Percentiles rank a stretch among this genome's conserved stretches.
Evolutionary conservation across 2,797 vertebrate genomes (phyloP).

Genomic region (Peromyscus attwateri): DNA sequence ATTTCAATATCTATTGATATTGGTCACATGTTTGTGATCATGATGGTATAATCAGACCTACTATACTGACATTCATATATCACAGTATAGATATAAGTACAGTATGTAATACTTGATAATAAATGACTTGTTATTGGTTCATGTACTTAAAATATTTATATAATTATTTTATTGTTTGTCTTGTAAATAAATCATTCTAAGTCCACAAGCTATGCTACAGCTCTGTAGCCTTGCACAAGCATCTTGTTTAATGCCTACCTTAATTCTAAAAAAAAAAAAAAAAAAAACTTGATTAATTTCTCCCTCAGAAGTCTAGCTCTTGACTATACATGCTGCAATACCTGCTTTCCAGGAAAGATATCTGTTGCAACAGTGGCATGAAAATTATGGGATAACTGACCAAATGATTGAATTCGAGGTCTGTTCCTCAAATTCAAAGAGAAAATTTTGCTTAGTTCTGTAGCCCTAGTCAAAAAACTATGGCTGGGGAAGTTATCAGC

Average conservation of each 20-base stretch:
- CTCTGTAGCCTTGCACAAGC: neutral
- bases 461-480: neutral
- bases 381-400: neutral
- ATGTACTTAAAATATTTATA: neutral
- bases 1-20: neutral
- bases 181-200: neutral
- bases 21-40: neutral
- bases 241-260: neutral
- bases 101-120: neutral
- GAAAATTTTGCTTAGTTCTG: neutral
- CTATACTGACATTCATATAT: neutral
- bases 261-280: neutral
- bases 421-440: neutral
- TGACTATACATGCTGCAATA: neutral
- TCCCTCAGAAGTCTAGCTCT: neutral
- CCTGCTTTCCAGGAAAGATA: neutral
- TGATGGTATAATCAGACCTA: neutral
- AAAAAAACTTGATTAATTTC: neutral
- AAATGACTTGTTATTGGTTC: neutral
- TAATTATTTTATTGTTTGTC: neutral
- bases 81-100: neutral
- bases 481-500: neutral
- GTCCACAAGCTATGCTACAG: neutral
- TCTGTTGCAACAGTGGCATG: neutral
- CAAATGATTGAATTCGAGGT: neutral